A percentile compares a stretch with the other conserved stretches of the same genome.
Conservation (phyloP, 23 tunicate genomes). For the Diplosoma virens region DNA sequence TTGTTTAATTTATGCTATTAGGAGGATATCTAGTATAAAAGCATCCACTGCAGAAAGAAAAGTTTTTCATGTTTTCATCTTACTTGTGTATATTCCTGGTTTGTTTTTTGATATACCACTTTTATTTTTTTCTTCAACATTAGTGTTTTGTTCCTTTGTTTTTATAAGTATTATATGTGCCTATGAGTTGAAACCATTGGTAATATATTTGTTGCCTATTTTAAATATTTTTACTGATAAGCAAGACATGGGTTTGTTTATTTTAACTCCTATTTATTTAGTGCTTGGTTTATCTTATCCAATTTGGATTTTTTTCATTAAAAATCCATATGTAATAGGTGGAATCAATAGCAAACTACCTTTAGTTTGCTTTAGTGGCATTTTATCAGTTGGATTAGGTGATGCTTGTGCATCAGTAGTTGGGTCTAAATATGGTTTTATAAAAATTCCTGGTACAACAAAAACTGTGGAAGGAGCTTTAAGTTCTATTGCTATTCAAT, state of each 20-base stretch:
- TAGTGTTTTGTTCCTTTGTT: constrained; percentile 34
- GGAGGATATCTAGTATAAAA: neutral
- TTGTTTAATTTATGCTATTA: neutral
- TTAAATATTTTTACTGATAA: constrained; percentile 34
- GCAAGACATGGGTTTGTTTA: constrained; percentile 74
- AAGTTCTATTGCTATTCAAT: constrained; percentile 57
- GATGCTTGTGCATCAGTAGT: constrained; percentile 86
- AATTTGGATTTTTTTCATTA: constrained; percentile 54
- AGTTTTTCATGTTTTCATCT: constrained; percentile 58
- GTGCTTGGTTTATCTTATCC: constrained; percentile 82
- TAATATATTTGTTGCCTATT: neutral
- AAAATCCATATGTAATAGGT: constrained; percentile 24
- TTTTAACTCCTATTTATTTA: constrained; percentile 73
- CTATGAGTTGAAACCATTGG: constrained; percentile 60
- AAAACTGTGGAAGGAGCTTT: constrained; percentile 78
- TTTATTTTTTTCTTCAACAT: constrained; percentile 46
- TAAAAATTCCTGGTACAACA: constrained; percentile 32
- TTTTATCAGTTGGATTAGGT: constrained; percentile 88
- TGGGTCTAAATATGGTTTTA: constrained; percentile 75
- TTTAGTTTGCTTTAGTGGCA: constrained; percentile 54
- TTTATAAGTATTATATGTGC: constrained; percentile 42
- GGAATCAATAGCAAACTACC: constrained; percentile 10
- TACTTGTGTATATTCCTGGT: constrained; percentile 78
- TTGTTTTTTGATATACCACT: constrained; percentile 59
- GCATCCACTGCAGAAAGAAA: constrained; percentile 72